Percentiles rank a stretch among this genome's conserved stretches.
phyloP scores from a whole-genome alignment of 2,797 vertebrate species.

The Loris lydekkerianus region DNA sequence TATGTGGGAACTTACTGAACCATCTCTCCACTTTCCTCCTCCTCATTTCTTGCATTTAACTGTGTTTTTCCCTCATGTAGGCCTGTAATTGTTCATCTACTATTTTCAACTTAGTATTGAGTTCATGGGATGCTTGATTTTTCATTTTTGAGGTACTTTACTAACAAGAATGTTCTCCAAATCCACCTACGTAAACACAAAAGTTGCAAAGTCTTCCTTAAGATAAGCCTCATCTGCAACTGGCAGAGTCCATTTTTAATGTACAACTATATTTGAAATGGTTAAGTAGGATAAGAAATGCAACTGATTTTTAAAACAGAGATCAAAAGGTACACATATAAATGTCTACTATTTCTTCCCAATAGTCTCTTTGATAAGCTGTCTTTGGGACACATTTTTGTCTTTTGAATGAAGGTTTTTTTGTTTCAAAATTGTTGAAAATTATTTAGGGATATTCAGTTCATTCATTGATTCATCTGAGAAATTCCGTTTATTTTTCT shows the following conservation, averaged over 20 bases:
- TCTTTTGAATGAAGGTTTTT: conserved; percentile 2
- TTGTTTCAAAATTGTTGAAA: conserved; percentile 20
- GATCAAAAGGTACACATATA: background rate
- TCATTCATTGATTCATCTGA: background rate
- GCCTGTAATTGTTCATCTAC: too few species aligned
- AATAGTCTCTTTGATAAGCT: conserved; percentile 8
- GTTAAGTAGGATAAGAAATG: conserved; percentile 2
- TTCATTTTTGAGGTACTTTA: too few species aligned
- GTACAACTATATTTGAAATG: background rate
- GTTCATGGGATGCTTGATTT: too few species aligned
- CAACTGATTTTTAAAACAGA: background rate
- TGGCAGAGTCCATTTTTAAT: background rate
- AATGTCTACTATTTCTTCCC: background rate
- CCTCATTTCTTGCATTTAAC: too few species aligned
- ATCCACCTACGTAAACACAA: too few species aligned
- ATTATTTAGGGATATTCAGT: background rate
- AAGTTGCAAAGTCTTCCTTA: background rate
- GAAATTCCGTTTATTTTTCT: background rate
- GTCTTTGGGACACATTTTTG: background rate
- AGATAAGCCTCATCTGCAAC: background rate
- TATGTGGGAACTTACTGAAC: too few species aligned
- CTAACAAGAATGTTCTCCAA: too few species aligned
- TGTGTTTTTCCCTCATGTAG: too few species aligned
- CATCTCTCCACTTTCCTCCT: too few species aligned
- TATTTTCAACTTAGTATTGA: too few species aligned